Conservation (phyloP, 2,797 vertebrate genomes). For the Sebastes taczanowskii region DNA sequence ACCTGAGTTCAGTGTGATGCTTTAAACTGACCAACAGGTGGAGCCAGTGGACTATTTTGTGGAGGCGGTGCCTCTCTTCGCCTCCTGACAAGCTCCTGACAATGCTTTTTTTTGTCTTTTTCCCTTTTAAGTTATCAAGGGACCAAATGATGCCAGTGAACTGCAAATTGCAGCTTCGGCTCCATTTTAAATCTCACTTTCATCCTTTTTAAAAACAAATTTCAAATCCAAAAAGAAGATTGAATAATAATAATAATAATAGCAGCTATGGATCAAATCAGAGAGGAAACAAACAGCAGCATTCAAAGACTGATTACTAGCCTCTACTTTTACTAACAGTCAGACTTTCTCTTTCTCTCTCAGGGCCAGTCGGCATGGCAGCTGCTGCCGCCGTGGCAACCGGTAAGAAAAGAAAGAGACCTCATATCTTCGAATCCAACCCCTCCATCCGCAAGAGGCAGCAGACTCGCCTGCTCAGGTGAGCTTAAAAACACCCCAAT, state of each 20-base stretch:
- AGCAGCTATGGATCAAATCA: too few species aligned
- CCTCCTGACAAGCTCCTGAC: background rate
- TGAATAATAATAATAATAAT: background rate
- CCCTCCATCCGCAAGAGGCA: slow-evolving; percentile 98
- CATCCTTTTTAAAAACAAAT: background rate
- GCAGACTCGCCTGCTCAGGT: slow-evolving; percentile 97
- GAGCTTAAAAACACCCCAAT: slow-evolving; percentile 45
- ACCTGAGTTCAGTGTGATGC: slow-evolving; percentile 8
- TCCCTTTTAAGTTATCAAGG: background rate
- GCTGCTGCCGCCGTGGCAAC: slow-evolving; percentile 97
- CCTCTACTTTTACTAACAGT: background rate
- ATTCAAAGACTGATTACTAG: background rate
- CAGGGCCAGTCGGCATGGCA: slow-evolving; percentile 98
- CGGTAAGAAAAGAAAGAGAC: slow-evolving; percentile 95
- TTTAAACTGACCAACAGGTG: slow-evolving; percentile 55
- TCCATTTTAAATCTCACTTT: background rate
- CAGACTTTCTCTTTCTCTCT: background rate
- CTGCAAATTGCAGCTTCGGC: background rate
- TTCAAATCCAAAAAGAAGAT: background rate
- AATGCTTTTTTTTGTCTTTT: background rate
- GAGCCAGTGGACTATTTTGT: slow-evolving; percentile 17
- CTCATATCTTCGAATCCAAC: slow-evolving; percentile 98
- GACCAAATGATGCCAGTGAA: background rate
- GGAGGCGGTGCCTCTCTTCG: background rate
- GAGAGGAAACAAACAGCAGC: too few species aligned